Base-by-base conservation (phyloP, 2,797 vertebrate species). In the Schizopygopsis pylzovi region DNA sequence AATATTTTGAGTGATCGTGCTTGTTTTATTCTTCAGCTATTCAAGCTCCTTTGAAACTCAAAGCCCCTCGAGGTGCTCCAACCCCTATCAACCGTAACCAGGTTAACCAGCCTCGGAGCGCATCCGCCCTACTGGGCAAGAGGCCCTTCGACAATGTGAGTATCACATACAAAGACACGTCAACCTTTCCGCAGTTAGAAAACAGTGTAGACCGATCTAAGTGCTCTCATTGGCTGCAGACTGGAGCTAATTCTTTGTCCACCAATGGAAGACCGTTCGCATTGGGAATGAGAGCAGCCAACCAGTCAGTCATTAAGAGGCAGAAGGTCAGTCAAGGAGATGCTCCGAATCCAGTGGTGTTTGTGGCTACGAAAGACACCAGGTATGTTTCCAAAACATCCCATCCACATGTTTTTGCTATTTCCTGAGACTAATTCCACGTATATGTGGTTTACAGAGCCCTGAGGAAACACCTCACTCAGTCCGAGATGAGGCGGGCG, bases 311-410 rank as follows among this genome's bases (percentile, higher is more conserved):
- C 90, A 96, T 96, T 91, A 98, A 98, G 91, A 94, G 97, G 70
- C 97, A 98, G 95, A 98, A 98, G 91, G 96, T 98, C 90, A 97
- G 97, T 93, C 97, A 97, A 70, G 97, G 97, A 15, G 97, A 98
- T 87, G 97, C 97, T 28, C 97, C 97, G 77, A 98, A 98, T 93
- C 97, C 97, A 1, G 97, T 98, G 90, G 97, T 98, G 89, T 98
- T 98, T 89, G 97, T 98, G 91, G 97, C 97, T 90, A 98, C 97
- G 61, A 98, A 98, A 93, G 97, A 98, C 92, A 98, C 97, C 94
- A 97, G 97, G 96, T 97, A 93, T 52, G 86, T 79, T 61, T 61
- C 6, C 10, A 18, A 79, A 63, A 20, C 56, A 79, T 63, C n/a
- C 41, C 43, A 28, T 45, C 25, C n/a, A 12, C 59, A 63, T 45